Conservation (phyloP, 2,797 vertebrate species). For the Coreius guichenoti region DNA sequence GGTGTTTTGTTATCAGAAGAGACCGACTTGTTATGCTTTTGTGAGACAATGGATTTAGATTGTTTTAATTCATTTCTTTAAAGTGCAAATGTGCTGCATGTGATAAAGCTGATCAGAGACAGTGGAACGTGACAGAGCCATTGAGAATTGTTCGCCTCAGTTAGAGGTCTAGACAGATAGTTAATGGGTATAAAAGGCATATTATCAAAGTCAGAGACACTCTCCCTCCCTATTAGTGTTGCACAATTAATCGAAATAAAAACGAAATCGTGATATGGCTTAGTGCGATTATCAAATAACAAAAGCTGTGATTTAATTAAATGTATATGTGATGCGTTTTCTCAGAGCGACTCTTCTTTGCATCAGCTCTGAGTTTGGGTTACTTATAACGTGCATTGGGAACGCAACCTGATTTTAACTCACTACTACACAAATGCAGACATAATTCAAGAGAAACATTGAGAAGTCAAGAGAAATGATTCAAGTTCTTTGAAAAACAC, state of each 20-base stretch:
- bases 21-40: constrained; percentile 47
- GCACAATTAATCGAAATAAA: background rate
- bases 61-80: constrained; percentile 41
- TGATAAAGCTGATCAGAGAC: constrained; percentile 14
- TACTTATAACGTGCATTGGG: background rate
- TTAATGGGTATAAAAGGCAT: background rate
- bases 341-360: background rate
- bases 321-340: background rate
- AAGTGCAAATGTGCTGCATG: constrained; percentile 13
- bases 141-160: background rate
- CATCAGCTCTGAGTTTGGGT: background rate
- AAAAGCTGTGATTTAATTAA: background rate
- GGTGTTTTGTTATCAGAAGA: constrained; percentile 35
- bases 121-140: background rate
- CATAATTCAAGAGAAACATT: too few relatives aligned
- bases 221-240: background rate
- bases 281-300: background rate
- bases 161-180: background rate
- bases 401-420: too few relatives aligned
- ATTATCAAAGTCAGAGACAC: background rate
- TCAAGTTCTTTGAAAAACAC: background rate
- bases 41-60: constrained; percentile 37
- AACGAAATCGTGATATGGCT: background rate
- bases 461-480: too few relatives aligned
- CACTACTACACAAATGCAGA: too few relatives aligned